A percentile compares a stretch with the other conserved stretches of the same genome.
Evolutionary conservation across 1,140 invertebrate species (phyloP).

Genomic region (Drosophila rhopaloa): DNA sequence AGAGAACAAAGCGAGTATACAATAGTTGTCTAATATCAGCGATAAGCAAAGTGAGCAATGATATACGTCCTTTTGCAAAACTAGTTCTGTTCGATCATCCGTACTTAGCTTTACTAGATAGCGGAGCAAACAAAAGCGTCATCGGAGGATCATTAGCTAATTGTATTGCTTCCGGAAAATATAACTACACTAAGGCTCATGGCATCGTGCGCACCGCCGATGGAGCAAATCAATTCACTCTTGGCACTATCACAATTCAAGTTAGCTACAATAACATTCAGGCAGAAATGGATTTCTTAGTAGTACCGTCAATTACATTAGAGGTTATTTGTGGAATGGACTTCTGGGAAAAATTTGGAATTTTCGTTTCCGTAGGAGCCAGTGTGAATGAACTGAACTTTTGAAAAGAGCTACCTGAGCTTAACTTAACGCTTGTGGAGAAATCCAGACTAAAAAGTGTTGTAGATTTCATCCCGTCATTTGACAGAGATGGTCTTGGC

Average conservation of each 20-base stretch:
- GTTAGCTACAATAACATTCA: background rate
- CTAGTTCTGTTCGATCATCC: background rate
- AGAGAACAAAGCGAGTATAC: background rate
- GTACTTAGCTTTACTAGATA: background rate
- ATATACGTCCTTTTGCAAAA: conserved; percentile 3
- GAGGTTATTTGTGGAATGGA: background rate
- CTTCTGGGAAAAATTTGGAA: background rate
- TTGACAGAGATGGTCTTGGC: background rate
- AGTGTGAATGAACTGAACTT: background rate
- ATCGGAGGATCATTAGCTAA: background rate
- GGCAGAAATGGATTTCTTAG: conserved; percentile 1
- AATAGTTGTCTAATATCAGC: background rate
- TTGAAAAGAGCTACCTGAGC: background rate
- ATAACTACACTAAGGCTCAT: background rate
- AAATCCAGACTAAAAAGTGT: background rate
- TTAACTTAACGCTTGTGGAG: background rate
- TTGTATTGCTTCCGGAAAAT: background rate
- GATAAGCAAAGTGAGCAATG: background rate
- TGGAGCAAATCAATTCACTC: background rate
- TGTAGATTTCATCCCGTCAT: background rate
- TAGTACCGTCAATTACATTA: conserved; percentile 1
- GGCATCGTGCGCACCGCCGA: background rate
- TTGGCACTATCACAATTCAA: background rate
- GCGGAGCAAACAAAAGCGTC: background rate
- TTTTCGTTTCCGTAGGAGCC: background rate